phyloP scores from a whole-genome alignment of 1,140 invertebrate species.

The Dufourea novaeangliae region DNA sequence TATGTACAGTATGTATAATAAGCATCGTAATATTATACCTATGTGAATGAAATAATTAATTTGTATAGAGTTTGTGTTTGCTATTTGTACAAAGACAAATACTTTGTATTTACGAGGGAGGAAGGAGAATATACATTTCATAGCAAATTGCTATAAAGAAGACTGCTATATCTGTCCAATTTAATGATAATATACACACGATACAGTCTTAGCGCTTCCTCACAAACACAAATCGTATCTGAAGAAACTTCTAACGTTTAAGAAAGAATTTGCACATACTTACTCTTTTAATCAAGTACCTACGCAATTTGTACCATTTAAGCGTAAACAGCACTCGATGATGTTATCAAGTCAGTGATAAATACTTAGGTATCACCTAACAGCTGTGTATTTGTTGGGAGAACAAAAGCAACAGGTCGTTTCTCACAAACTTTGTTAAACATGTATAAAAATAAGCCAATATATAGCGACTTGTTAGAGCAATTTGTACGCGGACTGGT shows the following conservation, averaged over 20 bases:
- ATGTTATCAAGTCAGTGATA: conserved; percentile 11
- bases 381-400: background rate
- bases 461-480: background rate
- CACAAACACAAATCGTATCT: conserved; percentile 43
- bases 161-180: conserved; percentile 80
- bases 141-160: conserved; percentile 67
- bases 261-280: conserved; percentile 43
- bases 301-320: conserved; percentile 19
- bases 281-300: conserved; percentile 38
- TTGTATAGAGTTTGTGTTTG: conserved; percentile 23
- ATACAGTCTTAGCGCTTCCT: conserved; percentile 44
- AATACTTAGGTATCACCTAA: background rate
- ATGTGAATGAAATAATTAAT: conserved; percentile 32
- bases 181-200: conserved; percentile 49
- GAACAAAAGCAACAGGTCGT: conserved; percentile 5
- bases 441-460: conserved; percentile 9
- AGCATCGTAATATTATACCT: conserved; percentile 35
- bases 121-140: conserved; percentile 29
- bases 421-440: conserved; percentile 14
- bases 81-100: conserved; percentile 23
- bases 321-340: conserved; percentile 13
- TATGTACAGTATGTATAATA: conserved; percentile 43
- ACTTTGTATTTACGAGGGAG: conserved; percentile 37
- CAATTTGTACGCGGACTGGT: conserved; percentile 50
- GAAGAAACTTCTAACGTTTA: conserved; percentile 28